Base-by-base conservation (phyloP, 1,140 invertebrate genomes). In the Himalopsyche phryganea region DNA sequence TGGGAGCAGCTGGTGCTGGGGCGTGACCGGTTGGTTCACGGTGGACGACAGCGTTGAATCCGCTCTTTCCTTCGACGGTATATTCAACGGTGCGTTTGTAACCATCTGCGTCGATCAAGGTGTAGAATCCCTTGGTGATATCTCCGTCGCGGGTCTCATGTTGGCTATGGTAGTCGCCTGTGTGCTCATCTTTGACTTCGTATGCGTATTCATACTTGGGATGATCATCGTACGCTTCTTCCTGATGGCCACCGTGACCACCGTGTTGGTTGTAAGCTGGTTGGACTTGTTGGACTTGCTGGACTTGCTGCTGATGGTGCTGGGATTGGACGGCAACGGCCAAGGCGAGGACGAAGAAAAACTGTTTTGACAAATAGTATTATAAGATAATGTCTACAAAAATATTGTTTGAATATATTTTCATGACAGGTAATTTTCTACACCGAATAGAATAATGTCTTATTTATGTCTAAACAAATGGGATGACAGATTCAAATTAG, bases 171-270 rank as follows among this genome's bases (percentile, higher is more conserved):
- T 66, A 64, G 52, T 73, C 70, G 18, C 76, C 85, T 14, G 83
- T 89, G 71, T 85, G 81, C 33, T 81, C 79, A 68, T 90, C 87
- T 61, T 85, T 80, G n/a, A 89, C 84, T 11, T 83, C 85, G 66
- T 89, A 89, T 66, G 84, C 86, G 67, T 86, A 88, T 56, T 81
- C 81, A 71, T 89, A 89, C 61, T 81, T 80, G 56, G 84, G 85
- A 71, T 84, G 71, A 58, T 72, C 65, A 72, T 76, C 65, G 5
- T 40, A 40, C n/a, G 4, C 38, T n/a, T n/a, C 38, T 5, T 40
- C 38, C 4, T 28, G 23, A 9, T 28, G 23, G 23, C 23, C 23
- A 28, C 9, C 4, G 9, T 28, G 23, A 9, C 23, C 23, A 5
- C 4, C 23, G 3, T 28, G 23, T 9, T 28, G 23, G 9, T 28